phyloP scores from a whole-genome alignment of 2,113 vertebrate species.

The Chamaetylas fuelleborni region DNA sequence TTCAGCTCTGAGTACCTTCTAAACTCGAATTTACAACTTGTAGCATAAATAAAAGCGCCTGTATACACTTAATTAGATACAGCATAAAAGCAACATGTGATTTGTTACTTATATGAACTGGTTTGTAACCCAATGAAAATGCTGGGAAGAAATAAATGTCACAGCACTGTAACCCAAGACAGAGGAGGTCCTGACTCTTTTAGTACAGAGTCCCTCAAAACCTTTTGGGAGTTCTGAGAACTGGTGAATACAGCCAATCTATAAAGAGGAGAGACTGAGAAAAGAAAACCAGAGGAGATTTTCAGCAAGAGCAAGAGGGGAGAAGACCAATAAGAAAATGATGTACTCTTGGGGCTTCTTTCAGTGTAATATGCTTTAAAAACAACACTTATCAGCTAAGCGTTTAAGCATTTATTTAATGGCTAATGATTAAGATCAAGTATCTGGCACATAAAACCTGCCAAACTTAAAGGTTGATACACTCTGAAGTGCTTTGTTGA shows the following conservation, averaged over 20 bases:
- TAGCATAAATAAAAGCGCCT: not conserved
- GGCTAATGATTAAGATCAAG: conserved; percentile 21
- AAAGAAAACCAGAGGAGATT: not conserved
- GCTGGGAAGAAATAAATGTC: not conserved
- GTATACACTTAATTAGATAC: not conserved
- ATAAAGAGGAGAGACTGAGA: not conserved
- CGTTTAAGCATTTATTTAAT: not conserved
- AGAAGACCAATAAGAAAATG: not conserved
- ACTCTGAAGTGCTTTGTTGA: conserved; percentile 21
- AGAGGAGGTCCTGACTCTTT: not conserved
- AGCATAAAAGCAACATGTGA: not conserved
- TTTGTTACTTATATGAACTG: not conserved
- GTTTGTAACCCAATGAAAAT: not conserved
- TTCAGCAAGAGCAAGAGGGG: not conserved
- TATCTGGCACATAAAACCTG: not conserved
- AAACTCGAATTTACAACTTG: not conserved
- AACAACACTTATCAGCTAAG: not conserved
- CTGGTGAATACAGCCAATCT: not conserved
- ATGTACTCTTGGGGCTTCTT: not conserved
- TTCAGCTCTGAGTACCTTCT: not conserved
- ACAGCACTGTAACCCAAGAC: not conserved
- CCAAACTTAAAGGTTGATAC: not conserved
- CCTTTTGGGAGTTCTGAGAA: not conserved
- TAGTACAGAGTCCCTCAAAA: not conserved
- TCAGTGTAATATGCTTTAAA: not conserved